Base-by-base conservation (phyloP, 2,888 invertebrate species). In the Chymomyza caudatula region DNA sequence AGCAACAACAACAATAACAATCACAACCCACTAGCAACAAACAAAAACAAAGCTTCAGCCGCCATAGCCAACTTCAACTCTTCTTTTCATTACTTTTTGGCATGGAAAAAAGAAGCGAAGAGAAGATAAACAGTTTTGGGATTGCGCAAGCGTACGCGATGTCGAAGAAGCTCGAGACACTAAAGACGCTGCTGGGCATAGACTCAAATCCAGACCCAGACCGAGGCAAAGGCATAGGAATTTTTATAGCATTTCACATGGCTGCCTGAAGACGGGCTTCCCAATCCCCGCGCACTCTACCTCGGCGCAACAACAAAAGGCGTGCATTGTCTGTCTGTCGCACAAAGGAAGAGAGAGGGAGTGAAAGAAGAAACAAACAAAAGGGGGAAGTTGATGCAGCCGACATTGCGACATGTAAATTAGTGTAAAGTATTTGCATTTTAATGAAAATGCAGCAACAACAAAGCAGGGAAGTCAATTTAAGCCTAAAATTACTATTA, bases 231-330 rank as follows among this genome's bases (percentile, higher is more conserved):
- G 25, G 13, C 44, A 15, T 25, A 69, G 80, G 82, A 85, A 82
- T 82, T 84, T 80, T 78, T 77, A 85, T 81, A 66, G 84, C 78
- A 83, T 76, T 79, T 80, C 74, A 65, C 78, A 81, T 81, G 71
- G 65, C 57, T 63, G 65, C 72, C 20, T 15, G 20, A 37, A 71
- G 43, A 69, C 49, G 59, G 55, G 58, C 43, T 13, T n/a, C 43
- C 19, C 20, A 20, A 17, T 13, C 17, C 19, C 47, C 19, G n/a
- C 47, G 17, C 6, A 6, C 19, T 17, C 44, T 42, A 17, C 22
- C 23, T 54, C 25, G 54, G 17, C 59, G 73, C 47, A 22, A 66
- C 63, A 66, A 85, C 81, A 83, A 83, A 84, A 85, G 78, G 70
- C 63, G 64, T 65, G 78, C 81, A 84, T 85, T 86, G 79, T 86